A percentile compares a stretch with the other conserved stretches of the same genome.
Evolutionary conservation across 2,888 invertebrate genomes (phyloP).

Genomic region (Dorcus hopei): DNA sequence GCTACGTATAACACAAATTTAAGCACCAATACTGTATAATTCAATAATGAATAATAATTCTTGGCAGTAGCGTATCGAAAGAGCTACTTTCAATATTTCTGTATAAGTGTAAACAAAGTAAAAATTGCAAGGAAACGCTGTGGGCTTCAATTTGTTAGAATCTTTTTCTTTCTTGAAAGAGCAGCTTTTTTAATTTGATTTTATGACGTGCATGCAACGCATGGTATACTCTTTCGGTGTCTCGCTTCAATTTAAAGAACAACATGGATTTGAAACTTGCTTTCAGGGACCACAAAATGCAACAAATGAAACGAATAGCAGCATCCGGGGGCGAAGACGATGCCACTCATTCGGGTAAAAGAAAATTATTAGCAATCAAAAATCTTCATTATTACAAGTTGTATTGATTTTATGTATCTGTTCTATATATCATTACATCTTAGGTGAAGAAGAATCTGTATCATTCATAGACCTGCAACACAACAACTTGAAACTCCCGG

Average conservation of each 20-base stretch:
- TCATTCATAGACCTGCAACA: slow-evolving; percentile 78
- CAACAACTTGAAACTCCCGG: slow-evolving; percentile 77
- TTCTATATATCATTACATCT: neutral
- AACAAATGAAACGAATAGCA: slow-evolving; percentile 71
- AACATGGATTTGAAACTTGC: neutral
- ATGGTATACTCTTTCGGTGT: neutral
- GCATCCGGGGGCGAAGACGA: slow-evolving; percentile 71
- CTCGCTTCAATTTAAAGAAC: neutral
- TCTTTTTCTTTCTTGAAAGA: no score
- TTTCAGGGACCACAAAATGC: slow-evolving; percentile 76
- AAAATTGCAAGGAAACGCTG: no score
- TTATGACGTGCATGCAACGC: no score
- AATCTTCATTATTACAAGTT: neutral
- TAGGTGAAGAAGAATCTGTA: slow-evolving; percentile 74
- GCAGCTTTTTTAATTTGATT: no score
- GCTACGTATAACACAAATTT: no score
- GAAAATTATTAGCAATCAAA: neutral
- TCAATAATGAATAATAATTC: no score
- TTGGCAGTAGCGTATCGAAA: no score
- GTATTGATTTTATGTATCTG: no score
- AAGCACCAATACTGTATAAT: no score
- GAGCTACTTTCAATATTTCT: no score
- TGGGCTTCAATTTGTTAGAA: no score
- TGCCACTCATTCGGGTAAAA: slow-evolving; percentile 71
- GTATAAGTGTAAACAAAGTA: no score